Conservation (phyloP, 2,888 invertebrate species). For the Yponomeuta sedellus region DNA sequence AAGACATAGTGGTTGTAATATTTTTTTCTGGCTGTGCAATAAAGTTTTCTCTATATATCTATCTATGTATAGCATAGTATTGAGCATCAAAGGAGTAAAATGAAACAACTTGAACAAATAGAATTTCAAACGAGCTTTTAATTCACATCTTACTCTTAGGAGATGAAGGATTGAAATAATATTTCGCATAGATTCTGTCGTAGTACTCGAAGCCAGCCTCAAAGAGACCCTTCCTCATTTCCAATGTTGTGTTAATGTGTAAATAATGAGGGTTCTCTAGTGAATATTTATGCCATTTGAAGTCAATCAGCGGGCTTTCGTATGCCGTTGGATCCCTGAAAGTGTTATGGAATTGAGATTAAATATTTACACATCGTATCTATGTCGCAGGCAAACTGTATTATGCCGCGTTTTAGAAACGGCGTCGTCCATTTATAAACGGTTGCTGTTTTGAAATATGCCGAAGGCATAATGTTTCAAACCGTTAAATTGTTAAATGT, state of each 20-base stretch:
- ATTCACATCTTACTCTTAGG: conserved; percentile 19
- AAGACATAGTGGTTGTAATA: too few species aligned
- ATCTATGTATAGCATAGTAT: too few species aligned
- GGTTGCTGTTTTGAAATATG: too few species aligned
- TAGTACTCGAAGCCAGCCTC: conserved; percentile 47
- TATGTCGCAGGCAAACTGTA: too few species aligned
- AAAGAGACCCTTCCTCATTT: conserved; percentile 44
- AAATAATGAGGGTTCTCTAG: conserved; percentile 46
- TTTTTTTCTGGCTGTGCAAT: too few species aligned
- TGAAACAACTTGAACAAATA: too few species aligned
- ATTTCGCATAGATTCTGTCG: conserved; percentile 51
- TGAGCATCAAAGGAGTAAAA: too few species aligned
- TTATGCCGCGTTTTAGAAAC: too few species aligned
- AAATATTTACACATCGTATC: conserved; percentile 14
- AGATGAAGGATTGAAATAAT: conserved; percentile 52
- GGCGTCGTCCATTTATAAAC: too few species aligned
- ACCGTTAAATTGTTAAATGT: too few species aligned
- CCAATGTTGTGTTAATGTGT: conserved; percentile 43
- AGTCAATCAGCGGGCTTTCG: conserved; percentile 45
- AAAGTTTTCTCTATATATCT: too few species aligned
- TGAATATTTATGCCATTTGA: conserved; percentile 51
- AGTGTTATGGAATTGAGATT: conserved; percentile 22
- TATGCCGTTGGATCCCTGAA: conserved; percentile 60
- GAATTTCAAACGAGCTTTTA: not conserved
- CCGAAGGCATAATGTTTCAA: too few species aligned